Base-by-base conservation (phyloP, 92 coral and sea anemone species). In the Micromussa lordhowensis region DNA sequence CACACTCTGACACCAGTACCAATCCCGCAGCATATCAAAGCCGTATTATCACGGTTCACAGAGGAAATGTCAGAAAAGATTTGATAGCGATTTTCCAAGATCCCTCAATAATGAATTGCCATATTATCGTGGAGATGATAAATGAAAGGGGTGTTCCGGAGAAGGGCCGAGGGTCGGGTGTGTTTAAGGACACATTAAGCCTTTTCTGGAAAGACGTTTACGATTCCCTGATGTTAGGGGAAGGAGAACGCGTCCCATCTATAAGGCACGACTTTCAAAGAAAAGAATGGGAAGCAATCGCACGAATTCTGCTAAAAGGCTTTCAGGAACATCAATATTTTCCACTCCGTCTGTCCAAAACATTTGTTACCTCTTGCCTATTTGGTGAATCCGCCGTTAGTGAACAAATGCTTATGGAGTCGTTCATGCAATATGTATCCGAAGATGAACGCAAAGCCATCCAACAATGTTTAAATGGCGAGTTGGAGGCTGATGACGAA, bases 241-340 rank as follows among this genome's bases (percentile, higher is more conserved):
- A 78, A 28, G 29, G 40, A 5, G 90, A 86, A 34, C 78, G 55
- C 4, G 69, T 86, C 30, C 85, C 90, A 29, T 77, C 79, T 68
- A 63, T 86, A 40, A 82, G 92, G 4, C 88, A 89, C 51, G 92
- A 89, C 82, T 89, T 26, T 34, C 88, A 89, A 79, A 77, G 85
- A n/a, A 15, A 29, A 44, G 49, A 83, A n/a, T 83, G 85, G 92
- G 88, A 89, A 63, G 88, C 92, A 13, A 63, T 89, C 4, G 80
- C 78, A 24, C 64, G 74, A 84, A 84, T 89, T 49, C 69, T 89
- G 7, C 88, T 84, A 36, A 22, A 58, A n/a, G 88, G 92, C 3
- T 89, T 58, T 21, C 77, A 55, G 22, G 36, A 72, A 54, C 77
- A 80, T 84, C 88, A 83, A 49, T 89, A 83, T 88, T 75, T 89